Percentiles rank a stretch among this genome's conserved stretches.
Conservation (phyloP, 92 coral and sea anemone species). For the Epizoanthus ramosus region DNA sequence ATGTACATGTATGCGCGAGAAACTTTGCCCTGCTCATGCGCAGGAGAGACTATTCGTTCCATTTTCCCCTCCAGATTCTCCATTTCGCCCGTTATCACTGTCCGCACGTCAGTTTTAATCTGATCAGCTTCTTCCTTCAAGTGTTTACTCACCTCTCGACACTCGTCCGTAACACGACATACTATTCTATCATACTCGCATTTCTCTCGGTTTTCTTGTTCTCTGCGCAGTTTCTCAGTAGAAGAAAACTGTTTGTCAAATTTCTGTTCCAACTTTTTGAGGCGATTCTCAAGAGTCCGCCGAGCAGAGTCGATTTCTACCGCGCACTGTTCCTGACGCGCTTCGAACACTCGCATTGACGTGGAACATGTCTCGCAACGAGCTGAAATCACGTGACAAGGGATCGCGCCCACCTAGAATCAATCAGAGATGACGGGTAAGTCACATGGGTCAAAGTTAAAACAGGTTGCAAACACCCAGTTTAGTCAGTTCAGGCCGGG, state of each 20-base stretch:
- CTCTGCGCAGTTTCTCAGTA: slow-evolving; percentile 65
- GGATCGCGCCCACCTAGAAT: slow-evolving; percentile 36
- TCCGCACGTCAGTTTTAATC: slow-evolving; percentile 70
- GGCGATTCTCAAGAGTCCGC: slow-evolving; percentile 86
- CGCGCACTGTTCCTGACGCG: slow-evolving; percentile 93
- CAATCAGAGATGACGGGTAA: neutral
- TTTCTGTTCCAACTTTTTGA: slow-evolving; percentile 82
- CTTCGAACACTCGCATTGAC: slow-evolving; percentile 85
- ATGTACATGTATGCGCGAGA: slow-evolving; percentile 34
- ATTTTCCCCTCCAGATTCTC: slow-evolving; percentile 61
- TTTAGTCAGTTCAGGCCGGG: no score
- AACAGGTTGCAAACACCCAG: no score
- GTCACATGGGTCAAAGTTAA: no score
- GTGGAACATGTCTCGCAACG: slow-evolving; percentile 69
- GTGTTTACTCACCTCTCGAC: slow-evolving; percentile 74
- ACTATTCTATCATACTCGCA: slow-evolving; percentile 63
- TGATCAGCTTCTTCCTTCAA: slow-evolving; percentile 75
- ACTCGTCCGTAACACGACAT: slow-evolving; percentile 77
- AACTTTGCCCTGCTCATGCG: slow-evolving; percentile 1
- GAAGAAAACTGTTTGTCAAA: slow-evolving; percentile 79
- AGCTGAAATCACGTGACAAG: slow-evolving; percentile 54
- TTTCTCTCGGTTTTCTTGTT: slow-evolving; percentile 41
- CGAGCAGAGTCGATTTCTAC: slow-evolving; percentile 94
- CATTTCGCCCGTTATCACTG: slow-evolving; percentile 61
- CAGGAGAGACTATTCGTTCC: slow-evolving; percentile 39